Base-by-base conservation (phyloP, 2,113 vertebrate genomes). In the Cynocephalus volans region DNA sequence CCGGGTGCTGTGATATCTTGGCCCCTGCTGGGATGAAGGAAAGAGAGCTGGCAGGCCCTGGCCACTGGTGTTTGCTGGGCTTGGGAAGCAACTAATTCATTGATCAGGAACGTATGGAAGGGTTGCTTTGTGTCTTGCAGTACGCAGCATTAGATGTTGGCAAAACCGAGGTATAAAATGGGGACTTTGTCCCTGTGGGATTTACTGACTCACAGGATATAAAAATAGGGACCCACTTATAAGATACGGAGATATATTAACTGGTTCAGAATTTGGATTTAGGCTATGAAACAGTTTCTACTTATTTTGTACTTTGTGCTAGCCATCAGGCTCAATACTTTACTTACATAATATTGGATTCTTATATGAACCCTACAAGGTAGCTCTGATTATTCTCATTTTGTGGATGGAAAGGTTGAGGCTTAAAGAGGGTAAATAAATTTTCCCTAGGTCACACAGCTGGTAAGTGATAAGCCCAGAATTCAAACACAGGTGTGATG, bases 381-480 rank as follows among this genome's bases (percentile, higher is more conserved):
- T 11, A 76, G 48, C 45, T 76, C n/a, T 88, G 50, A 52, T 72
- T 26, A 73, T 80, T 70, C 12, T 90, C 10, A 64, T 93, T 84
- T 88, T 86, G 31, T 72, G 19, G 6, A 62, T 69, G 33, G 88
- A 70, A 94, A 91, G 77, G 65, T 17, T 31, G 87, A 90, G 62
- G 48, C 24, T 52, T 75, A 15, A 12, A 80, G 86, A 95, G 12
- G 1, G 11, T 69, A 64, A 50, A 19, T 65, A 36, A 84, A 23
- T 60, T 75, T 88, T 60, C 18, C 11, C 0, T 1, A 58, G 14
- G 5, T 56, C n/a, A 28, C 18, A 58, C 4, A 50, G 75, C 31
- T 62, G 28, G 3, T 12, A 65, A 64, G 33, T 48, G 14, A 60
- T 17, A 33, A 67, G 28, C 21, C 5, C 6, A 19, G 64, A 31